Evolutionary conservation across 2,113 vertebrate species (phyloP), one percentile per base, ranked within the genome.

Genomic region (Taxidea taxus): DNA sequence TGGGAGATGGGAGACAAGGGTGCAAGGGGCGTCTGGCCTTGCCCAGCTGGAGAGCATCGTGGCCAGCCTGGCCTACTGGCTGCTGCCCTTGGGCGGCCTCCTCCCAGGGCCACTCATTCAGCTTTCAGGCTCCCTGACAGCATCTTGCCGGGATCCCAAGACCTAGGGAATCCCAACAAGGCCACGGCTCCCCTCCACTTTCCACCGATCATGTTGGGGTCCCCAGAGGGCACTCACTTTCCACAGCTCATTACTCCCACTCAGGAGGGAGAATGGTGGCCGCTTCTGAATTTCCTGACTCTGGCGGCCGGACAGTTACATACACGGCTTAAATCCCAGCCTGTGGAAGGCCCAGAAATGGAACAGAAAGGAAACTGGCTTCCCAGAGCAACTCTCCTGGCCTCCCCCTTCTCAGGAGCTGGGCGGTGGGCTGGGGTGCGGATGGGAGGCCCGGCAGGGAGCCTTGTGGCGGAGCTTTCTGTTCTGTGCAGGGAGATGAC

Each of bases 221-320:
- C 83, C 31, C 78, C 60, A 34, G 44, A 27, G 0, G 12, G n/a
- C 21, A 54, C 51, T 54, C 51, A 1, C 51, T 54, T 54, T 64
- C 10, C 56, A 34, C 25, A 6, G 49, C 34, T 87, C 84, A 23
- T 34, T 0, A 7, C 54, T 42, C 51, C 51, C n/a, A 20, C 31
- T 27, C 0, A 10, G 0, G 37, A 10, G 70, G 29, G 20, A 44
- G 66, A 56, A 68, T 0, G 1, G 34, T n/a, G 42, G 34, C 25
- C 8, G 39, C 56, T 94, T 60, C 47, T 51, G 42, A 94, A 77
- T 49, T 64, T 91, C 51, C 86, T 91, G 82, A 44, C 31, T 31
- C 62, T 51, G 49, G 29, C 58, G 60, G 44, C 51, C 88, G 12
- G 5, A 27, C 15, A 37, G 34, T 64, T 70, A 70, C 34, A 49